A percentile compares a stretch with the other conserved stretches of the same genome.
Evolutionary conservation across 2,113 vertebrate species (phyloP).

Genomic region (Dasyornis broadbenti): DNA sequence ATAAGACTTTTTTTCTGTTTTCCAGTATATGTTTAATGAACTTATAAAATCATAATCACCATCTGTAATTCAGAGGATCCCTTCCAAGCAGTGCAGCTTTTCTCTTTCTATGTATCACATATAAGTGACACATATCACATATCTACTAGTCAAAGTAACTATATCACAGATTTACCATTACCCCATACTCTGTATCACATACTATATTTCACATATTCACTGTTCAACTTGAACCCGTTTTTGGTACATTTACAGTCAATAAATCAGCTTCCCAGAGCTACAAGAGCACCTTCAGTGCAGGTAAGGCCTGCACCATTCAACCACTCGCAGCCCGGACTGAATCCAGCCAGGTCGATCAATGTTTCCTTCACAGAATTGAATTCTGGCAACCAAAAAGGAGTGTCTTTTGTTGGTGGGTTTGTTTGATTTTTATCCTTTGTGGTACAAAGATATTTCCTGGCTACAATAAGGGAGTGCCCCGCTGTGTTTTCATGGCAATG

Average conservation of each 20-base stretch:
- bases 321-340: background rate
- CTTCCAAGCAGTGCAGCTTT: background rate
- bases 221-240: background rate
- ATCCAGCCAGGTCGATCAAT: background rate
- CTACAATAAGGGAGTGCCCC: background rate
- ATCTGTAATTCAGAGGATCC: background rate
- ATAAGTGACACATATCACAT: too few species aligned
- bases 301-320: background rate
- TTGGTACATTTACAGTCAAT: background rate
- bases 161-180: too few species aligned
- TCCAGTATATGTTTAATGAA: background rate
- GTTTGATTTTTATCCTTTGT: background rate
- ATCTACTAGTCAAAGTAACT: too few species aligned
- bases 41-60: background rate
- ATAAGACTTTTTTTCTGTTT: background rate
- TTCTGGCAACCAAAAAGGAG: background rate
- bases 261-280: background rate
- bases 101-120: background rate
- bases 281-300: background rate
- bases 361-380: background rate
- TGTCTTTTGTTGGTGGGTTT: background rate
- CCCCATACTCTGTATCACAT: too few species aligned
- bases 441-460: background rate
- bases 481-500: background rate
- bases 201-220: background rate